Conservation (phyloP, 2,888 invertebrate genomes). For the Timema podura region DNA sequence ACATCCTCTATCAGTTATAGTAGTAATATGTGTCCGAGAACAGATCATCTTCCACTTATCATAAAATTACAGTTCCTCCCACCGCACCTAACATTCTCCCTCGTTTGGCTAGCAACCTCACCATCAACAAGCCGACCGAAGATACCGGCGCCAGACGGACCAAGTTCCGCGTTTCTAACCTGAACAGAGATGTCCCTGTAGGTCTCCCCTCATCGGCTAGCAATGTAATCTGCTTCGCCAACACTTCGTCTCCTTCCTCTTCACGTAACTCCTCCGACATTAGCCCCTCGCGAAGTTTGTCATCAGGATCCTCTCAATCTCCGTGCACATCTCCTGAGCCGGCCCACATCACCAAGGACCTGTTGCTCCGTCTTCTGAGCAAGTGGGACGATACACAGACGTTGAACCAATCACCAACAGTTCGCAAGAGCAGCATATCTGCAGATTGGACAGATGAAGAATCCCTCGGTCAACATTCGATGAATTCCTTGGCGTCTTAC, state of each 20-base stretch:
- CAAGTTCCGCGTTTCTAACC: slow-evolving; percentile 62
- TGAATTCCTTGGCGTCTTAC: slow-evolving; percentile 76
- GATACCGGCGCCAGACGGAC: slow-evolving; percentile 43
- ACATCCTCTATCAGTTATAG: background rate
- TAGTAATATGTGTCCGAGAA: no score
- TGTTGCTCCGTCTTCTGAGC: slow-evolving; percentile 67
- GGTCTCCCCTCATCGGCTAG: slow-evolving; percentile 46
- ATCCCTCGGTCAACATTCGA: slow-evolving; percentile 69
- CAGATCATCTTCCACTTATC: no score
- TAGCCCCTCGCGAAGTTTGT: slow-evolving; percentile 19
- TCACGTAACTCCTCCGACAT: slow-evolving; percentile 24
- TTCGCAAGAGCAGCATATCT: slow-evolving; percentile 61
- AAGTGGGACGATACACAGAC: slow-evolving; percentile 65
- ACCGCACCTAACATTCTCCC: background rate
- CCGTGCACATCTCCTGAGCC: slow-evolving; percentile 32
- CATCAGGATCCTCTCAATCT: slow-evolving; percentile 34
- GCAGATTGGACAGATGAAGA: slow-evolving; percentile 71
- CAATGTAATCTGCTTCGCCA: slow-evolving; percentile 19
- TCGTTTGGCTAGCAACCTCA: background rate
- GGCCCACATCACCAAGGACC: slow-evolving; percentile 59
- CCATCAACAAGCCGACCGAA: background rate
- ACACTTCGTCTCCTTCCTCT: slow-evolving; percentile 26
- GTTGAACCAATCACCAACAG: slow-evolving; percentile 47
- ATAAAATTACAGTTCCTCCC: background rate
- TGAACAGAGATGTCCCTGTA: slow-evolving; percentile 69